Percentiles rank a stretch among this genome's conserved stretches.
Conservation (phyloP, 2,888 invertebrate genomes). For the Metalampra italica region DNA sequence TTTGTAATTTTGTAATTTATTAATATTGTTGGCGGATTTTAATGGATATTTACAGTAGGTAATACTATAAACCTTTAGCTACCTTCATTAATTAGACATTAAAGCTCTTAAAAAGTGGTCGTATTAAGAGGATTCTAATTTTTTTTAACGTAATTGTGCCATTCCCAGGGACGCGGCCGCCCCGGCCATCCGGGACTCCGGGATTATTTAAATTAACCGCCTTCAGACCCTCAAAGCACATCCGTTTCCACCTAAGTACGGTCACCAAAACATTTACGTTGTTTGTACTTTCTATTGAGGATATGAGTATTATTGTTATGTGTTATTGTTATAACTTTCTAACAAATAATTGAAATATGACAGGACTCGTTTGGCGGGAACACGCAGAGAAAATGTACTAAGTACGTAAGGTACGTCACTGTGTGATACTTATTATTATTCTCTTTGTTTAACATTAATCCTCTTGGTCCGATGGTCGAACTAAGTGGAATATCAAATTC, state of each 20-base stretch:
- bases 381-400: no score
- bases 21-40: no score
- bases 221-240: conserved; percentile 18
- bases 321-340: background rate
- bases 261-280: conserved; percentile 4
- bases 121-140: conserved; percentile 10
- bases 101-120: background rate
- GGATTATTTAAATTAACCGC: conserved; percentile 28
- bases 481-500: no score
- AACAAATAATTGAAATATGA: no score
- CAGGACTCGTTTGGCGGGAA: no score
- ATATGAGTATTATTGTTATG: background rate
- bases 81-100: background rate
- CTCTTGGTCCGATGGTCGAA: no score
- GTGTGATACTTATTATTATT: no score
- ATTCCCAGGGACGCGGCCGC: conserved; percentile 7
- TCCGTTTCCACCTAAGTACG: conserved; percentile 22
- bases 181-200: conserved; percentile 10
- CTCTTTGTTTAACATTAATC: no score
- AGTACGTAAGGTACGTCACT: no score
- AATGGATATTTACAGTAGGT: no score
- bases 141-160: conserved; percentile 18
- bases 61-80: no score
- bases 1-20: no score
- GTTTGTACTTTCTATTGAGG: background rate